Conservation (phyloP, 1,140 invertebrate species). For the Philotrypesis tridentata region DNA sequence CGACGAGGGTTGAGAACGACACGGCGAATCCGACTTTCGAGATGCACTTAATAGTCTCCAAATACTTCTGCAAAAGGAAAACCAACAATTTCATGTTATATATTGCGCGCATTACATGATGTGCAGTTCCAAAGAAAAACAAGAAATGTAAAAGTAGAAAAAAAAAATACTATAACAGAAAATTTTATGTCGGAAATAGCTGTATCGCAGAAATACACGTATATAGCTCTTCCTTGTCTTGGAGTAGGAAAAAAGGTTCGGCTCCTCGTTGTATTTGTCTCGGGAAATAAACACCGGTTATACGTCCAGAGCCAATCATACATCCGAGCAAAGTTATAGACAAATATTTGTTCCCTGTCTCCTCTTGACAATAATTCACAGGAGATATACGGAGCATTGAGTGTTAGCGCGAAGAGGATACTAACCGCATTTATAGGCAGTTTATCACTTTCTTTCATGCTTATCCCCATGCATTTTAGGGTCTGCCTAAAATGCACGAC, state of each 20-base stretch:
- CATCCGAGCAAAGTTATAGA: slow-evolving; percentile 6
- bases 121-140: too few relatives aligned
- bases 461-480: too few relatives aligned
- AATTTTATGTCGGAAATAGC: too few relatives aligned
- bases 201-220: too few relatives aligned
- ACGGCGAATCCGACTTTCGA: slow-evolving; percentile 82
- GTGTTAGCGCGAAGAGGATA: not conserved
- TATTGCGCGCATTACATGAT: too few relatives aligned
- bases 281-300: slow-evolving; percentile 19
- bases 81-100: not conserved
- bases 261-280: slow-evolving; percentile 17
- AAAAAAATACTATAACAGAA: too few relatives aligned
- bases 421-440: too few relatives aligned
- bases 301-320: slow-evolving; percentile 18
- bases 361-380: slow-evolving; percentile 7
- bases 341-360: slow-evolving; percentile 27
- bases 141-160: too few relatives aligned
- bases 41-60: slow-evolving; percentile 78
- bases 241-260: not conserved
- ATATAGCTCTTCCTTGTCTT: not conserved
- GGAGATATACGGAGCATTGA: not conserved
- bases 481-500: too few relatives aligned
- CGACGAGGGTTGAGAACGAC: slow-evolving; percentile 79
- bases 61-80: slow-evolving; percentile 54
- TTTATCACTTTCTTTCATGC: too few relatives aligned